Percentiles rank a stretch among this genome's conserved stretches.
These are phyloP conservation scores for Sinohyriopsis cumingii DNA, from an alignment of 2,888 invertebrate genomes.

Conservation along the genomic window DNA sequence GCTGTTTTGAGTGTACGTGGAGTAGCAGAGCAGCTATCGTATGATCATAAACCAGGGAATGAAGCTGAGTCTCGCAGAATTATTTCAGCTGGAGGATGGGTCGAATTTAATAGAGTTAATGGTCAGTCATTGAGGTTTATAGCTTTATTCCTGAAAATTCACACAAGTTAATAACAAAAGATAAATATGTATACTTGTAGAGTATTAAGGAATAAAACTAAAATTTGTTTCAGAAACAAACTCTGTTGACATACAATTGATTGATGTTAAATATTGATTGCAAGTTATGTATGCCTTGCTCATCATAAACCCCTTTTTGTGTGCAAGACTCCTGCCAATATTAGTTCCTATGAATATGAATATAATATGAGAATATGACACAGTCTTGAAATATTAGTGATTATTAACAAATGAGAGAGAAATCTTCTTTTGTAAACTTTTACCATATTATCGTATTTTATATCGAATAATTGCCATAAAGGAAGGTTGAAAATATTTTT, in stretches of 20 bases:
- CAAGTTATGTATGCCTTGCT: neutral
- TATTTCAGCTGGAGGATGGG: slow-evolving; percentile 94
- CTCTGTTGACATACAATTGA: neutral
- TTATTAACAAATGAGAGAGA: too few relatives aligned
- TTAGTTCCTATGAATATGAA: too few relatives aligned
- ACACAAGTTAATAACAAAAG: neutral
- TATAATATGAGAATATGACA: too few relatives aligned
- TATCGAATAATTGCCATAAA: too few relatives aligned
- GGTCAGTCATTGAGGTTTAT: slow-evolving; percentile 74
- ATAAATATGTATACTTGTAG: too few relatives aligned
- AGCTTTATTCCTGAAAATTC: neutral
- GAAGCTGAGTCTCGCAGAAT: slow-evolving; percentile 91
- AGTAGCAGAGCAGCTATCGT: slow-evolving; percentile 82
- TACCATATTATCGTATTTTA: too few relatives aligned
- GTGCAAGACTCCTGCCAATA: too few relatives aligned
- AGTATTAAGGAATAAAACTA: neutral
- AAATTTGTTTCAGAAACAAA: neutral
- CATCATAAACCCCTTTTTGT: too few relatives aligned
- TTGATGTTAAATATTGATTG: neutral
- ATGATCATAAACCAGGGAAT: slow-evolving; percentile 97
- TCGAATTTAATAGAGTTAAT: slow-evolving; percentile 97
- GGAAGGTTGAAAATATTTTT: too few relatives aligned
- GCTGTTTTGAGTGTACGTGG: slow-evolving; percentile 93
- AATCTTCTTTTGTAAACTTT: too few relatives aligned
- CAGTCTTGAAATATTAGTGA: too few relatives aligned